Conservation (phyloP, 2,797 vertebrate species). For the Buceros bicornis region DNA sequence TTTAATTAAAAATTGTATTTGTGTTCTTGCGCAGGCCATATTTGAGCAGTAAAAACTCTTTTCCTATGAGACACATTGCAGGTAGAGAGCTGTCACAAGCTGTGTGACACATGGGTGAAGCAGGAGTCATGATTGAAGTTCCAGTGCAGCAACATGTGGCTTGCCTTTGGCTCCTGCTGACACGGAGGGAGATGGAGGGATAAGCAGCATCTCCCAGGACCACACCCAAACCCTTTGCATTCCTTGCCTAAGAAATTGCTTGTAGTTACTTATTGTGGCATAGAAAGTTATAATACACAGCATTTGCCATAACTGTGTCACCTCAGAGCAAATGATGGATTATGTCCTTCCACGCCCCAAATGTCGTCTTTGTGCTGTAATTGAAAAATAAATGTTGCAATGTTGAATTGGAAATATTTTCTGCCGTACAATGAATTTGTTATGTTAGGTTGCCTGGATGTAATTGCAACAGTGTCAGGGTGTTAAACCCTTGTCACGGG, state of each 20-base stretch:
- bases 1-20: conserved; percentile 51
- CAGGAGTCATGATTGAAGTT: neutral
- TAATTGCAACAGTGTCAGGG: conserved; percentile 8
- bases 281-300: neutral
- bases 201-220: conserved; percentile 40
- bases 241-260: conserved; percentile 46
- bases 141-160: neutral
- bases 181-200: conserved; percentile 35
- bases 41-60: neutral
- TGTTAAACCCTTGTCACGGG: conserved; percentile 22
- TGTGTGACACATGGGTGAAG: neutral
- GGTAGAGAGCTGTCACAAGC: neutral
- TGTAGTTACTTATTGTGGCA: conserved; percentile 27
- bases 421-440: conserved; percentile 1
- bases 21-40: neutral
- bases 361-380: conserved; percentile 25
- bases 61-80: neutral
- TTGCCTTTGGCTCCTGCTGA: conserved; percentile 9
- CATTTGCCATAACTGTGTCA: conserved; percentile 57
- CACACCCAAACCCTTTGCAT: conserved; percentile 45
- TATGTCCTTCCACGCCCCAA: conserved; percentile 53
- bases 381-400: conserved; percentile 71
- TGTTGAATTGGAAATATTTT: conserved; percentile 35
- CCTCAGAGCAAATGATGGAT: conserved; percentile 57
- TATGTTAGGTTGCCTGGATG: conserved; percentile 66